phyloP scores from a whole-genome alignment of 2,797 vertebrate species.

The Capromys pilorides region DNA sequence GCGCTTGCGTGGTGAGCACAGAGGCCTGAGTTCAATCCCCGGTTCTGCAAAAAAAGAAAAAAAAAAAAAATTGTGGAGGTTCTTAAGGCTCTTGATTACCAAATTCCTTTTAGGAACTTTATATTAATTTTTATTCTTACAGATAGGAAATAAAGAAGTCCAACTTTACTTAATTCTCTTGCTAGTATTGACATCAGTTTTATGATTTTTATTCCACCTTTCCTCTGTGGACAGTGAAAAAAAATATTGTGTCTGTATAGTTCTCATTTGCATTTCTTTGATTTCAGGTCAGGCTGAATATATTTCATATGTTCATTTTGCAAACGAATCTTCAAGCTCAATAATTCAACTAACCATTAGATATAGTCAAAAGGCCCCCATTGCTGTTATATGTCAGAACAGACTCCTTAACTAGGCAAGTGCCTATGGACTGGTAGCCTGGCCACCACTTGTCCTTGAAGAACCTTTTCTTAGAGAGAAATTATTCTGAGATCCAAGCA shows the following conservation, averaged over 20 bases:
- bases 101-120: not conserved
- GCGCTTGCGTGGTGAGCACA: no score
- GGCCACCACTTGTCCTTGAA: not conserved
- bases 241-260: not conserved
- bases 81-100: not conserved
- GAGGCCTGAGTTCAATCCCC: no score
- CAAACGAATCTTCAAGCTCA: not conserved
- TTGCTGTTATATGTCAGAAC: not conserved
- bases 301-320: constrained; percentile 24
- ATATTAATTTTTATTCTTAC: not conserved
- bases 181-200: not conserved
- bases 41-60: no score
- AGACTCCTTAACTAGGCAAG: not conserved
- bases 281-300: not conserved
- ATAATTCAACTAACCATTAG: not conserved
- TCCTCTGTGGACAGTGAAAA: constrained; percentile 6
- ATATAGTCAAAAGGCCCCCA: not conserved
- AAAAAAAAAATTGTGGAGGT: not conserved
- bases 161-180: not conserved
- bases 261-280: constrained; percentile 23
- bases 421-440: not conserved
- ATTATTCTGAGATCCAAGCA: not conserved
- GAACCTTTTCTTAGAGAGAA: not conserved
- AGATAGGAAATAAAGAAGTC: not conserved
- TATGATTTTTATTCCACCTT: constrained; percentile 11